These are phyloP conservation scores for Synergus itoensis DNA, from an alignment of 2,888 invertebrate species.

Conservation along the genomic window DNA sequence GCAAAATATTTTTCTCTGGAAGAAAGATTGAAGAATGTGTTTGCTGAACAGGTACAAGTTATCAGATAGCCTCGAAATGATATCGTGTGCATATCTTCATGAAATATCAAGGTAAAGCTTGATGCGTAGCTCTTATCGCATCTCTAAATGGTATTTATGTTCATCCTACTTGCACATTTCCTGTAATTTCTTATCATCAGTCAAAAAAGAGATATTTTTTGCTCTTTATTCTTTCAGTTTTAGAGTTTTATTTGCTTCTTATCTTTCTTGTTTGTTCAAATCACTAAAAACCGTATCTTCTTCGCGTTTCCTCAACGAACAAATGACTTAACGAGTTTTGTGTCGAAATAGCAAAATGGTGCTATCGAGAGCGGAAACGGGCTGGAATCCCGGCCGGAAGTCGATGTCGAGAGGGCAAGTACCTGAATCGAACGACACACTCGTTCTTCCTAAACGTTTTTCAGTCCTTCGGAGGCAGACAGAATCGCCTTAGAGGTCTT, in stretches of 20 bases:
- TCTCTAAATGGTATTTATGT: not conserved
- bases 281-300: not conserved
- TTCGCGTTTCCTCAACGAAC: conserved; percentile 13
- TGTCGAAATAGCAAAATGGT: conserved; percentile 21
- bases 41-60: conserved; percentile 2
- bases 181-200: not conserved
- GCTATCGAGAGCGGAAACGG: conserved; percentile 54
- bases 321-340: conserved; percentile 31
- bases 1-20: not conserved
- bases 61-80: not conserved
- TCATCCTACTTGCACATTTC: conserved; percentile 14
- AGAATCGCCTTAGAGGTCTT: not conserved
- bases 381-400: conserved; percentile 55
- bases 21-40: conserved; percentile 4
- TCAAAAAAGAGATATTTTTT: not conserved
- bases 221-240: no score
- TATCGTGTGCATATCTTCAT: not conserved
- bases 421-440: not conserved
- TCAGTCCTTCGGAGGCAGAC: not conserved
- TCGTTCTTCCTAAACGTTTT: conserved; percentile 14
- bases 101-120: not conserved
- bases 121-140: not conserved
- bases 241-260: not conserved
- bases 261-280: not conserved
- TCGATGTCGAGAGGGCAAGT: conserved; percentile 46